These are phyloP conservation scores for Drusus annulatus DNA, from an alignment of 1,140 invertebrate species.

Conservation along the genomic window DNA sequence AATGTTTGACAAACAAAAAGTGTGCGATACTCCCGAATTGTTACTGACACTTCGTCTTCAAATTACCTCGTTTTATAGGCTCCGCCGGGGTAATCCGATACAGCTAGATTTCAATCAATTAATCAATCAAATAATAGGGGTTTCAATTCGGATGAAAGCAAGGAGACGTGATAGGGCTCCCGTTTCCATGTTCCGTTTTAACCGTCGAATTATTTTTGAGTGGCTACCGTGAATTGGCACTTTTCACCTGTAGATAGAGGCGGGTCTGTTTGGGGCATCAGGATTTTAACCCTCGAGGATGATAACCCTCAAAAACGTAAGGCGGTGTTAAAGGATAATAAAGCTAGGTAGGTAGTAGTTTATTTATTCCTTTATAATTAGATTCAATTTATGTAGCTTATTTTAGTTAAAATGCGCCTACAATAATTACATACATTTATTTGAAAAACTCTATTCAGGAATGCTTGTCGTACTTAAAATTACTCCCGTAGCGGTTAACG, in stretches of 20 bases:
- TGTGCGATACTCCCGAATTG: background rate
- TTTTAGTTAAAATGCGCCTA: no score
- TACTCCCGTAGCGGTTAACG: no score
- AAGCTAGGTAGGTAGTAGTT: no score
- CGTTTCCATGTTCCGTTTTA: constrained; percentile 31
- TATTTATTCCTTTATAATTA: no score
- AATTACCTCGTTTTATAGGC: constrained; percentile 45
- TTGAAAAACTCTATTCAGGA: no score
- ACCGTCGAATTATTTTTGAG: constrained; percentile 47
- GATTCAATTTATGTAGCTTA: no score
- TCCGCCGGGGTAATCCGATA: constrained; percentile 32
- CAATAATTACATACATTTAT: no score
- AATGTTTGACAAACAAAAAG: background rate
- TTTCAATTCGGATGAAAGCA: constrained; percentile 53
- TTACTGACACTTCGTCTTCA: constrained; percentile 3
- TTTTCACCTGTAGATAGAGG: background rate
- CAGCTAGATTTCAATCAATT: constrained; percentile 44
- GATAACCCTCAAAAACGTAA: no score
- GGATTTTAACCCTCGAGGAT: no score
- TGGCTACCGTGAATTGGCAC: constrained; percentile 31
- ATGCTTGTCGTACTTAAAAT: no score
- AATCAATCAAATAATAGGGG: constrained; percentile 42
- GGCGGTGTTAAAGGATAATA: no score
- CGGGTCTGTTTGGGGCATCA: no score
- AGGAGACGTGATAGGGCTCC: constrained; percentile 15